Conservation (phyloP, 1,140 invertebrate species). For the Colletes gigas region DNA sequence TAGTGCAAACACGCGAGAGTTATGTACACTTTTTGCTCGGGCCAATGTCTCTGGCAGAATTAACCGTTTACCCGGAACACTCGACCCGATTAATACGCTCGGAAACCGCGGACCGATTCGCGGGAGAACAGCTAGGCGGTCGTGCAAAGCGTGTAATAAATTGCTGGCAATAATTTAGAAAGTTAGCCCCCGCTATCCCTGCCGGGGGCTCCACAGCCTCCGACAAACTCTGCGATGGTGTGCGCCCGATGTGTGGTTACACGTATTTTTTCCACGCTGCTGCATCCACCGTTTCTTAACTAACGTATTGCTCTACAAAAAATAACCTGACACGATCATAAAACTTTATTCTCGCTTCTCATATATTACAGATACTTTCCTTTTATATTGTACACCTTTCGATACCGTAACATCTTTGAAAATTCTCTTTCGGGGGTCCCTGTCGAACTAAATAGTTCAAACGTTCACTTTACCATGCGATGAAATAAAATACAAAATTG, state of each 20-base stretch:
- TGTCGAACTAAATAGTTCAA: no score
- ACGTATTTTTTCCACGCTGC: neutral
- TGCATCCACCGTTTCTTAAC: neutral
- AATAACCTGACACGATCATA: neutral
- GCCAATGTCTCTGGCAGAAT: conserved; percentile 28
- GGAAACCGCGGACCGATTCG: conserved; percentile 30
- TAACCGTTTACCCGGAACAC: conserved; percentile 48
- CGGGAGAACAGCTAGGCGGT: conserved; percentile 17
- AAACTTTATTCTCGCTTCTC: no score
- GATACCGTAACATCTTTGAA: no score
- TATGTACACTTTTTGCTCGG: neutral
- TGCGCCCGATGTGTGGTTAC: conserved; percentile 29
- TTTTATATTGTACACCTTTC: no score
- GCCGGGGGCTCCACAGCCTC: neutral
- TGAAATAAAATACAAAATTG: no score
- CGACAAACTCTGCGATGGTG: conserved; percentile 11
- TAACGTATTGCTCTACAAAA: neutral
- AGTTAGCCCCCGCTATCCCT: conserved; percentile 32
- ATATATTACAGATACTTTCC: neutral
- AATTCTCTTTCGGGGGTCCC: no score
- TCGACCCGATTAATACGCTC: conserved; percentile 52
- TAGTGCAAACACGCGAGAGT: neutral
- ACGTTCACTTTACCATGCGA: no score
- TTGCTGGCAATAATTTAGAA: conserved; percentile 63
- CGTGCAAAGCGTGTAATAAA: conserved; percentile 48